Base-by-base conservation (phyloP, 2,797 vertebrate genomes). In the Calcarius lapponicus region DNA sequence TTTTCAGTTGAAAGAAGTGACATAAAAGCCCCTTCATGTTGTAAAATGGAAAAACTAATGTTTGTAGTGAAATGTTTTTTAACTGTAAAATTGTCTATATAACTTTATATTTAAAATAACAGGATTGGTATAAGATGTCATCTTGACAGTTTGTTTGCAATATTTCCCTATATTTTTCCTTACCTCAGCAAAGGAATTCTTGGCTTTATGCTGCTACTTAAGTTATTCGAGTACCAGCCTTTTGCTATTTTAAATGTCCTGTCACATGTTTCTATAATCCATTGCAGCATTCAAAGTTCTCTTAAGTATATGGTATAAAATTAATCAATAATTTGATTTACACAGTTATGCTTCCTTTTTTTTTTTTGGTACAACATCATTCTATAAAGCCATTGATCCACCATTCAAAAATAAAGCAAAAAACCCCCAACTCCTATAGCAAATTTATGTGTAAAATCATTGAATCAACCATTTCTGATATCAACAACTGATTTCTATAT, bases 21-120 rank as follows among this genome's bases (percentile, higher is more conserved):
- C 17, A 80, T 69, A 88, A 80, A 56, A 24, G 0, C 3, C 1
- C 6, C 4, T 40, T 25, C 11, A 18, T 5, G 1, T 7, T 88
- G 22, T 38, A 67, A 88, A 82, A 74, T 32, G 20, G 29, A 62
- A 74, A 21, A 74, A 21, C 25, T 32, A 40, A 42, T 32, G 19
- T 31, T 32, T 64, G 24, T 34, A 57, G 7, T 16, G 74, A 70
- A 79, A 31, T 10, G 1, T 10, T 73, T 73, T 92, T 73, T 65
- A 57, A 53, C 34, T 50, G 20, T 42, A 86, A 42, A 38, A 45
- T 62, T 54, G 2, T 58, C 53, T 42, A 8, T 32, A 29, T 22
- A 58, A 50, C 13, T 50, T 79, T 24, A 29, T 34, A 56, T 60
- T 83, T 62, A 66, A 87, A 79, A 62, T 67, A 64, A 38, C 17